Percentiles rank a stretch among this genome's conserved stretches.
Conservation (phyloP, 2,888 invertebrate genomes). For the Diarsia dahlii region DNA sequence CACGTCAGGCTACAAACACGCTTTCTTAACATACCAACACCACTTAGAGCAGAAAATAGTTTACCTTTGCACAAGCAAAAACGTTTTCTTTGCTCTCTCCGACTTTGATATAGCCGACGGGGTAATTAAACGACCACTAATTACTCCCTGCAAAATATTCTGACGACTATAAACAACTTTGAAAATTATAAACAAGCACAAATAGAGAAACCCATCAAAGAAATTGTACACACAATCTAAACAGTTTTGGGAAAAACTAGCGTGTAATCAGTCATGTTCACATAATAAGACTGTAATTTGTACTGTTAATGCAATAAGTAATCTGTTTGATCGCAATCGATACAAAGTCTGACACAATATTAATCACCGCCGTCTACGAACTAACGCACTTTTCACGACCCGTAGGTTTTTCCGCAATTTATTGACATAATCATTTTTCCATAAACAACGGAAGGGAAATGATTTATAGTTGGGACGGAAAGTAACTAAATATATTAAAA, state of each 20-base stretch:
- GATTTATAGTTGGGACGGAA: slow-evolving; percentile 60
- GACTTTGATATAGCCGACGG: slow-evolving; percentile 35
- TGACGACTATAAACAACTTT: slow-evolving; percentile 37
- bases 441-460: slow-evolving; percentile 65
- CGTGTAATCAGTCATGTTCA: slow-evolving; percentile 43
- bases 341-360: slow-evolving; percentile 60
- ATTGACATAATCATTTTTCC: slow-evolving; percentile 56
- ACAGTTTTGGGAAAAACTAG: slow-evolving; percentile 33
- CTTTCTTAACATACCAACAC: slow-evolving; percentile 79
- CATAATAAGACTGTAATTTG: slow-evolving; percentile 34
- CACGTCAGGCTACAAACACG: slow-evolving; percentile 67
- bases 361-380: slow-evolving; percentile 58
- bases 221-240: slow-evolving; percentile 29
- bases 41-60: slow-evolving; percentile 74
- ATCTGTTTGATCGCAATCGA: slow-evolving; percentile 50
- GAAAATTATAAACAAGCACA: slow-evolving; percentile 41
- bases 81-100: slow-evolving; percentile 57
- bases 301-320: slow-evolving; percentile 47
- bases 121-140: slow-evolving; percentile 45
- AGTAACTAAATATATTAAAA: slow-evolving; percentile 33
- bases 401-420: slow-evolving; percentile 52
- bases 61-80: slow-evolving; percentile 65
- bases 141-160: slow-evolving; percentile 36
- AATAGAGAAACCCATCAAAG: slow-evolving; percentile 35
- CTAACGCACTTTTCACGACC: slow-evolving; percentile 57